A percentile compares a stretch with the other conserved stretches of the same genome.
Evolutionary conservation across 2,113 vertebrate species (phyloP).

Genomic region (Pachycephala philippinensis): DNA sequence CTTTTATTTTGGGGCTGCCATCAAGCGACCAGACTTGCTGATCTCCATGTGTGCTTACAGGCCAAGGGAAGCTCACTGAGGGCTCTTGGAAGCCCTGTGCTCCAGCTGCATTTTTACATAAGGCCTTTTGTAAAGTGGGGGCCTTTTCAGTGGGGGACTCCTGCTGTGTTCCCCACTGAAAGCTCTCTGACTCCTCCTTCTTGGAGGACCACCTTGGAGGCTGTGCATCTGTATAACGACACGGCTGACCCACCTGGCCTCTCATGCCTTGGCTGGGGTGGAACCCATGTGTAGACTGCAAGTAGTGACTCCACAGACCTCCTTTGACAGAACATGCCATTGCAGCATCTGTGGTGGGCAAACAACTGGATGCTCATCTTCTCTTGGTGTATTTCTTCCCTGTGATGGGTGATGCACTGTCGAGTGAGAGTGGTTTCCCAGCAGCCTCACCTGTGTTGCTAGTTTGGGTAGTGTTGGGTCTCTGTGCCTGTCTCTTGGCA

Average conservation of each 20-base stretch:
- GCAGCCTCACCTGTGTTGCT: not conserved
- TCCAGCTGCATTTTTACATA: not conserved
- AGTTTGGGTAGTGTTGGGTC: not conserved
- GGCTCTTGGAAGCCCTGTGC: not conserved
- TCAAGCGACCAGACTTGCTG: fast-evolving
- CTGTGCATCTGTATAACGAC: not conserved
- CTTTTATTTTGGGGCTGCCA: not conserved
- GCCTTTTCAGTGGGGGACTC: too few species aligned
- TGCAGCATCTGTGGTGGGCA: not conserved
- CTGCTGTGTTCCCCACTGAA: too few species aligned
- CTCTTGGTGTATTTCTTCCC: not conserved
- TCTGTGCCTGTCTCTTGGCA: not conserved
- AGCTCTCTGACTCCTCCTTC: not conserved
- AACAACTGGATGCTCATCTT: not conserved
- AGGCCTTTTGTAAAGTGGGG: not conserved
- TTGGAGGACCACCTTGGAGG: not conserved
- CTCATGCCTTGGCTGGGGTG: not conserved
- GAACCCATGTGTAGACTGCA: not conserved
- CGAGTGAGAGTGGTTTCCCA: not conserved
- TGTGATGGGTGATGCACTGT: not conserved
- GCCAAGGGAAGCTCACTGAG: not conserved
- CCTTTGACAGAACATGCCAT: not conserved
- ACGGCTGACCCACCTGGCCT: fast-evolving
- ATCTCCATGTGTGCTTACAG: not conserved
- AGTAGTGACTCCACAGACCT: not conserved